phyloP scores from a whole-genome alignment of 92 coral and sea anemone species.

The Muricea muricata region DNA sequence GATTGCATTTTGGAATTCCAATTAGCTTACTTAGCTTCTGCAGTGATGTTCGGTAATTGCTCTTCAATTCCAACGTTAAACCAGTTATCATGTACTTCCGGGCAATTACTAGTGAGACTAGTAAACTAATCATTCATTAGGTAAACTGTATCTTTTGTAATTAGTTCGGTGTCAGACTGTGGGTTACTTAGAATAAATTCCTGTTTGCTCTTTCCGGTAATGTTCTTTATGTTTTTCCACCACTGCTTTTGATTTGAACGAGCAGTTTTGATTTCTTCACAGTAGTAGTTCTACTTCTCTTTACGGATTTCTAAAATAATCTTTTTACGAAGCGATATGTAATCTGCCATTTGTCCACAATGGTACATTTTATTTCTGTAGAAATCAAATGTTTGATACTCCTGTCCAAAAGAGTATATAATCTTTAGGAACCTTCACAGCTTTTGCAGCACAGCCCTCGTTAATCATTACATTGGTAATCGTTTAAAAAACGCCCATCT shows the following conservation, averaged over 20 bases:
- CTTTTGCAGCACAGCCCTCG: neutral
- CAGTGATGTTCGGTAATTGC: neutral
- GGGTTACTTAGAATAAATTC: no score
- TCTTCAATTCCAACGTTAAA: no score
- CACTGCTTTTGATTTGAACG: neutral
- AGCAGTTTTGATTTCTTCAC: neutral
- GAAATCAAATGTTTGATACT: neutral
- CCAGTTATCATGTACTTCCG: neutral
- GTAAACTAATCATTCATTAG: neutral
- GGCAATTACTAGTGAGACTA: neutral
- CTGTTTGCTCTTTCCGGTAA: neutral
- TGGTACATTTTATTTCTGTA: neutral
- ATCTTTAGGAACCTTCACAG: neutral
- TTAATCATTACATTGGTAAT: neutral
- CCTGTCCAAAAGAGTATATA: neutral
- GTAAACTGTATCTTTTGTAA: neutral
- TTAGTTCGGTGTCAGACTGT: neutral
- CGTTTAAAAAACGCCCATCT: neutral
- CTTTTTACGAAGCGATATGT: neutral
- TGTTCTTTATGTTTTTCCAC: conserved; percentile 15
- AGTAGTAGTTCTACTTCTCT: neutral
- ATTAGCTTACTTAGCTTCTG: neutral
- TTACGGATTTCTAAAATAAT: neutral
- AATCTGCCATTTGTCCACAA: neutral
- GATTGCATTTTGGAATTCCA: neutral